Conservation (phyloP, 2,113 vertebrate species). For the Syrmaticus mikado region DNA sequence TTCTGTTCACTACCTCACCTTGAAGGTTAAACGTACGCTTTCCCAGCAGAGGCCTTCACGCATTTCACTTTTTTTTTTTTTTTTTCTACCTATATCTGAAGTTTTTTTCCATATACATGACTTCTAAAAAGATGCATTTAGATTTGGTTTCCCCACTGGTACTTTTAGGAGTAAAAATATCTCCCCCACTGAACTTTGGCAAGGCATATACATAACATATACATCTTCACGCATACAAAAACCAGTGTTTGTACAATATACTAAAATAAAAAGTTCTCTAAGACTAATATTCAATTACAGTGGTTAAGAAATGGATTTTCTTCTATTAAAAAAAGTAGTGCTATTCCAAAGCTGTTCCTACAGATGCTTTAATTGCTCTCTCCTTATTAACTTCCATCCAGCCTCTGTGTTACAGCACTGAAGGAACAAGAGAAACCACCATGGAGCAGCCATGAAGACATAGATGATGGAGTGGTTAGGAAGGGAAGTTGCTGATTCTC, state of each 20-base stretch:
- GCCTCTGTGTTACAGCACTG: background rate
- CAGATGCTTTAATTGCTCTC: background rate
- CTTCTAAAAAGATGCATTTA: background rate
- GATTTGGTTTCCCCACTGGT: background rate
- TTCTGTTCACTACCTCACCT: background rate
- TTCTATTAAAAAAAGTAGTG: background rate
- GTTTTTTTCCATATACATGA: background rate
- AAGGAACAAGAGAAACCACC: background rate
- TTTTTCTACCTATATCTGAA: background rate
- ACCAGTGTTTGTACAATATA: background rate
- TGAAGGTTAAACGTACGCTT: background rate
- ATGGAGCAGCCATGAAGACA: background rate
- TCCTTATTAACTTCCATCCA: background rate
- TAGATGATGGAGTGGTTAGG: background rate
- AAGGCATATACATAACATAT: background rate
- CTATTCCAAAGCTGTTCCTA: background rate
- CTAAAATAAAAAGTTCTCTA: background rate
- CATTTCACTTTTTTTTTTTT: background rate
- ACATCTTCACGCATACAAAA: background rate
- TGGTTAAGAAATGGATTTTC: background rate
- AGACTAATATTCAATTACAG: background rate
- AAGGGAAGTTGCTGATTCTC: background rate
- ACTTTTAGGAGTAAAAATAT: background rate
- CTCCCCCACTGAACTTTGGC: background rate
- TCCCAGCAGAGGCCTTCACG: background rate